A percentile compares a stretch with the other conserved stretches of the same genome.
Evolutionary conservation across 2,113 vertebrate genomes (phyloP).

Genomic region (Hippocampus zosterae): DNA sequence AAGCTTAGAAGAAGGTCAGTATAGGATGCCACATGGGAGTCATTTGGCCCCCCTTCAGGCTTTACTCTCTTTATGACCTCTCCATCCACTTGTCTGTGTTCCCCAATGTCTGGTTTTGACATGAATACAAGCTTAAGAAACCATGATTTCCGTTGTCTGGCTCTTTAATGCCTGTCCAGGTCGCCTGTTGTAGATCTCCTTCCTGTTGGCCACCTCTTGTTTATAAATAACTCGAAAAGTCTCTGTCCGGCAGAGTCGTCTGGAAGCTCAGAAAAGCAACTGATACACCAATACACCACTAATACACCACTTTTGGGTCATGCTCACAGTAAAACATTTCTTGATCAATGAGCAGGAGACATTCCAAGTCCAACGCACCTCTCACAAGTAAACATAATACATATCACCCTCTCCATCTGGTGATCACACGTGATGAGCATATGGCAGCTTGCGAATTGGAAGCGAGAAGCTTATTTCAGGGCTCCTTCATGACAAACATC

Average conservation of each 20-base stretch:
- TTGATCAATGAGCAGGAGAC: background rate
- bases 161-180: conserved; percentile 11
- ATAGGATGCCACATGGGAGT: conserved; percentile 23
- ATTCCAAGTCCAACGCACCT: background rate
- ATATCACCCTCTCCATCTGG: background rate
- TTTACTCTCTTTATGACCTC: conserved; percentile 22
- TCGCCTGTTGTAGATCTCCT: conserved; percentile 24
- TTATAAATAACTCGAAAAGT: conserved; percentile 44
- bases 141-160: background rate
- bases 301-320: conserved; percentile 27
- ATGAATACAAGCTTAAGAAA: background rate
- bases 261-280: conserved; percentile 20
- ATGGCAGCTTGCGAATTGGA: background rate
- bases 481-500: too few relatives aligned
- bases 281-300: too few relatives aligned
- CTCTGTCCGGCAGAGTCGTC: conserved; percentile 16
- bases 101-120: background rate
- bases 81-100: conserved; percentile 8
- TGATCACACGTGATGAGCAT: background rate
- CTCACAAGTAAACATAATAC: background rate
- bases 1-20: conserved; percentile 22
- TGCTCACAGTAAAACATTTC: background rate
- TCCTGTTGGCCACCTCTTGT: conserved; percentile 27
- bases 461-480: too few relatives aligned
- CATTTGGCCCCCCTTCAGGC: conserved; percentile 24